Evolutionary conservation across 2,888 invertebrate species (phyloP).

Genomic region (Sericinus montela): DNA sequence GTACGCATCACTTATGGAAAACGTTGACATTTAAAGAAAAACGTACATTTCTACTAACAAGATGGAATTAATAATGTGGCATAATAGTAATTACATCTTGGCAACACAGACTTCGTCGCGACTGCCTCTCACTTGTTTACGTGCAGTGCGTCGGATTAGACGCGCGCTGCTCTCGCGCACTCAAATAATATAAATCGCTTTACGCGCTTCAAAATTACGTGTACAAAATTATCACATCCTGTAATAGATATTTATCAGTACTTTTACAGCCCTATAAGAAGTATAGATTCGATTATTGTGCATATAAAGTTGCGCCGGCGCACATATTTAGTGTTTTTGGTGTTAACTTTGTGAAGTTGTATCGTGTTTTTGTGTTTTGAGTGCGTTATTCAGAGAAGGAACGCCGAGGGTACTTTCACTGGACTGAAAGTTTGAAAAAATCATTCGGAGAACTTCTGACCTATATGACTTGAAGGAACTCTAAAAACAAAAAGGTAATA

Average conservation of each 20-base stretch:
- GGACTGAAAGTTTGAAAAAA: conserved; percentile 75
- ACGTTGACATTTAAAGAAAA: too few relatives aligned
- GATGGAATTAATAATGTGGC: conserved; percentile 3
- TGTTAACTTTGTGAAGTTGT: conserved; percentile 29
- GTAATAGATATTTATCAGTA: conserved; percentile 33
- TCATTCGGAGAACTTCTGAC: conserved; percentile 70
- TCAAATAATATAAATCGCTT: conserved; percentile 21
- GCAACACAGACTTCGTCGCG: conserved; percentile 31
- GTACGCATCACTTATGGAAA: too few relatives aligned
- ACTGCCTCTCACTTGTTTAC: conserved; percentile 35
- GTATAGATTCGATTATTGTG: neutral
- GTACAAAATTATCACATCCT: conserved; percentile 26
- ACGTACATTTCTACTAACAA: too few relatives aligned
- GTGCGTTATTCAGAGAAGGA: conserved; percentile 47
- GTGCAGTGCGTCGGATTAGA: conserved; percentile 36
- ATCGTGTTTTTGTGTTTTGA: conserved; percentile 32
- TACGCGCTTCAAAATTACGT: too few relatives aligned
- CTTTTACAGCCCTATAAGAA: conserved; percentile 19
- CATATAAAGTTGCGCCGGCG: conserved; percentile 39
- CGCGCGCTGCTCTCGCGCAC: conserved; percentile 20
- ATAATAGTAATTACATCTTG: conserved; percentile 19
- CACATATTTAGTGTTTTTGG: conserved; percentile 36
- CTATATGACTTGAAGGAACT: conserved; percentile 46
- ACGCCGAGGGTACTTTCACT: conserved; percentile 76
- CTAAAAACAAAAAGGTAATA: conserved; percentile 49